These are phyloP conservation scores for Cylas formicarius DNA, from an alignment of 1,140 invertebrate species.

Conservation along the genomic window DNA sequence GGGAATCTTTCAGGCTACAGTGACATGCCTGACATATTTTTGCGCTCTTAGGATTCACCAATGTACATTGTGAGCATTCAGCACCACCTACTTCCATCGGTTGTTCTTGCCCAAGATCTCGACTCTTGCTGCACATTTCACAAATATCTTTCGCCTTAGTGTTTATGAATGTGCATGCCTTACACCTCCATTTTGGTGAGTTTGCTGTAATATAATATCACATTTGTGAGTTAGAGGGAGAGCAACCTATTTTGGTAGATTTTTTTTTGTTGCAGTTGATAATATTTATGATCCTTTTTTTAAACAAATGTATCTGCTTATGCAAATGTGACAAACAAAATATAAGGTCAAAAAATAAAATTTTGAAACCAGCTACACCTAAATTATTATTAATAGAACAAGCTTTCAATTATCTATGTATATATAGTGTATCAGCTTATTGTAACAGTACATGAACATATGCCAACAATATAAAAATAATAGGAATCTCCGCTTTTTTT, in stretches of 20 bases:
- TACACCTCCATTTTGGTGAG: constrained; percentile 57
- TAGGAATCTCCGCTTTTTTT: too few species aligned
- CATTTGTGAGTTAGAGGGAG: too few species aligned
- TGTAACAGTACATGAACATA: too few species aligned
- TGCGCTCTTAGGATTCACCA: constrained; percentile 66
- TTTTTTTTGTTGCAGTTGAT: neutral
- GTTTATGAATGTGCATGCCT: constrained; percentile 66
- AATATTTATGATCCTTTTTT: too few species aligned
- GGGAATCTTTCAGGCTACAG: constrained; percentile 62
- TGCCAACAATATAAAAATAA: too few species aligned
- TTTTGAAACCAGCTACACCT: too few species aligned
- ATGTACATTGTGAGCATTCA: constrained; percentile 69
- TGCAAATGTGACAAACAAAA: too few species aligned
- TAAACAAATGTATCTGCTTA: too few species aligned
- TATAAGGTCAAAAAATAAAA: too few species aligned
- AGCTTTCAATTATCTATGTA: too few species aligned
- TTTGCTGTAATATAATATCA: constrained; percentile 2
- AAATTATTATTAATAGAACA: too few species aligned
- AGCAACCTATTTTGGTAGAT: neutral
- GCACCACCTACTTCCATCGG: constrained; percentile 66
- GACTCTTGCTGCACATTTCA: constrained; percentile 70
- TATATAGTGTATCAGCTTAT: too few species aligned
- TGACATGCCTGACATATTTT: constrained; percentile 61
- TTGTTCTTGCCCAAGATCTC: constrained; percentile 56
- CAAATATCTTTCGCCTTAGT: constrained; percentile 51